Evolutionary conservation across 2,113 vertebrate species (phyloP).

Genomic region (Poeciliopsis occidentalis): DNA sequence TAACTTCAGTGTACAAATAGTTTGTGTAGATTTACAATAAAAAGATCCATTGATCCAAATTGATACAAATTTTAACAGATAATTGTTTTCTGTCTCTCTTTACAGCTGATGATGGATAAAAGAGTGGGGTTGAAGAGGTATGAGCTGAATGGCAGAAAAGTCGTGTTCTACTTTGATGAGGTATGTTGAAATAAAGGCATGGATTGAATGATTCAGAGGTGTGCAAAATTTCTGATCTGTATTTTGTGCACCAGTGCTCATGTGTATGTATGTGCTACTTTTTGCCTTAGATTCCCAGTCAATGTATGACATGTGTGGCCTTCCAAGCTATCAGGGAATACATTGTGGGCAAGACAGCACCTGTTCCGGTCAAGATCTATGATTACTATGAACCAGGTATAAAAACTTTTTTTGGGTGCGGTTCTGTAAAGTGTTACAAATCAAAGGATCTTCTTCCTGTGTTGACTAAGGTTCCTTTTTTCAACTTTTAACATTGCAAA

Average conservation of each 20-base stretch:
- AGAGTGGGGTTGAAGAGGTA: constrained; percentile 90
- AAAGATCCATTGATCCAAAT: too few relatives aligned
- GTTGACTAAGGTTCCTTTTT: constrained; percentile 37
- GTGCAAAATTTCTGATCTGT: neutral
- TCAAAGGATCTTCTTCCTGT: constrained; percentile 31
- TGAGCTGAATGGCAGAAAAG: constrained; percentile 87
- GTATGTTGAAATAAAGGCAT: constrained; percentile 68
- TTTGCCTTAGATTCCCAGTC: constrained; percentile 86
- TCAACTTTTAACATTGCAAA: constrained; percentile 9
- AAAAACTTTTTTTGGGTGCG: neutral
- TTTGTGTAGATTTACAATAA: too few relatives aligned
- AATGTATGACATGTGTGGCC: constrained; percentile 91
- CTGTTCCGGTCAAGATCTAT: constrained; percentile 90
- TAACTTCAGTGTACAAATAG: too few relatives aligned
- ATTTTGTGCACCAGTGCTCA: neutral
- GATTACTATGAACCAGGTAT: constrained; percentile 95
- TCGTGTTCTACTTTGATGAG: constrained; percentile 95
- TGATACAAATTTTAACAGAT: too few relatives aligned
- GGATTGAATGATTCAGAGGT: neutral
- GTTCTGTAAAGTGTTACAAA: constrained; percentile 8
- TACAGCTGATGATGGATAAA: constrained; percentile 88
- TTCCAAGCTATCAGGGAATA: constrained; percentile 90
- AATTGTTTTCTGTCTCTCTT: constrained; percentile 4
- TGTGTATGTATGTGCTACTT: neutral
- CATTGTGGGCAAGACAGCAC: constrained; percentile 92